A percentile compares a stretch with the other conserved stretches of the same genome.
These are phyloP conservation scores for Enteromius treurensis DNA, from an alignment of 2,797 vertebrate genomes.

Conservation along the genomic window DNA sequence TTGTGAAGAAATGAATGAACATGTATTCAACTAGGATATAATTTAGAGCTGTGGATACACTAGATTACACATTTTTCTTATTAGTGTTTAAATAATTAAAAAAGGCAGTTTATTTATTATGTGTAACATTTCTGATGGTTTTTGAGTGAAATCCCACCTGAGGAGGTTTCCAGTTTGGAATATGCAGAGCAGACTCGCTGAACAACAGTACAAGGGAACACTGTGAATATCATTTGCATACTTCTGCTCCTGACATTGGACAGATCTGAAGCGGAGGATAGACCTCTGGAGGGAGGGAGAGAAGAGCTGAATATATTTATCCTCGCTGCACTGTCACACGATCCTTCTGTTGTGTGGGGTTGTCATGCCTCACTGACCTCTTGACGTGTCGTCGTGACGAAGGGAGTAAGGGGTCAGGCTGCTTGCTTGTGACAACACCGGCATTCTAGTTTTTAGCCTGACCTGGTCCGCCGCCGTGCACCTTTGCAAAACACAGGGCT, in stretches of 20 bases:
- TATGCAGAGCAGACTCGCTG: constrained; percentile 25
- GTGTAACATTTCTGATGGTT: neutral
- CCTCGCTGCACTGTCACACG: constrained; percentile 43
- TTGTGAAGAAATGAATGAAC: neutral
- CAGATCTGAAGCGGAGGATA: constrained; percentile 9
- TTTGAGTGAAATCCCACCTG: constrained; percentile 7
- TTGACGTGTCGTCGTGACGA: constrained; percentile 50
- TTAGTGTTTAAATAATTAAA: neutral
- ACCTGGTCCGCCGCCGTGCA: constrained; percentile 5
- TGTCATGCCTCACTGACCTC: constrained; percentile 60
- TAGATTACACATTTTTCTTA: neutral
- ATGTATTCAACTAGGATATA: neutral
- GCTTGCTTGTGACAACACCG: constrained; percentile 42
- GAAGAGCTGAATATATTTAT: constrained; percentile 48
- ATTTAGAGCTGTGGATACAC: neutral
- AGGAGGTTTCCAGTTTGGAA: neutral
- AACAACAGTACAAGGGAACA: constrained; percentile 17
- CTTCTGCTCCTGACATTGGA: constrained; percentile 28
- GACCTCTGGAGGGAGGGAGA: constrained; percentile 25
- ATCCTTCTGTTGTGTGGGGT: constrained; percentile 48
- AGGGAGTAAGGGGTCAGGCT: constrained; percentile 48
- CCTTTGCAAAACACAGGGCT: constrained; percentile 26
- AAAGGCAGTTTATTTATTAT: neutral
- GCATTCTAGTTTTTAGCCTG: constrained; percentile 30
- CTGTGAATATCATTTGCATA: constrained; percentile 41